phyloP scores from a whole-genome alignment of 1,140 invertebrate species.

The Cephus cinctus region DNA sequence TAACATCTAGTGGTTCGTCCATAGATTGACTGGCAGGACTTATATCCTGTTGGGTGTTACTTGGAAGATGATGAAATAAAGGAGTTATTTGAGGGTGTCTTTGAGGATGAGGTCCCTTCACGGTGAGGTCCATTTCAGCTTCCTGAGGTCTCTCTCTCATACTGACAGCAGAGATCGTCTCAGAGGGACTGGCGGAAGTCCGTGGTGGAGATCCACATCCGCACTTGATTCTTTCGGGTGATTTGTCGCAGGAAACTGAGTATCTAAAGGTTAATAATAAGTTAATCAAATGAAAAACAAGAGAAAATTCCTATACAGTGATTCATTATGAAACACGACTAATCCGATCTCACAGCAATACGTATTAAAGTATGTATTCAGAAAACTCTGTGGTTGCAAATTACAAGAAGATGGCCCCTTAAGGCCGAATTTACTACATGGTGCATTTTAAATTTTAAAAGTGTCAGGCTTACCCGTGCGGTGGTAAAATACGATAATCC shows the following conservation, averaged over 20 bases:
- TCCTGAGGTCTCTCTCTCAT: slow-evolving; percentile 47
- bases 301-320: background rate
- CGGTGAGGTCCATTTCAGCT: slow-evolving; percentile 51
- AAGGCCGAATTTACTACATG: too few relatives aligned
- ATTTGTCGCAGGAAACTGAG: slow-evolving; percentile 45
- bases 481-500: slow-evolving; percentile 45
- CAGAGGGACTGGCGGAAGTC: slow-evolving; percentile 38
- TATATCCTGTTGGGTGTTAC: slow-evolving; percentile 30
- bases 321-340: background rate
- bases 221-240: slow-evolving; percentile 45
- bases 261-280: slow-evolving; percentile 32
- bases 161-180: slow-evolving; percentile 27
- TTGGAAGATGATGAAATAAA: slow-evolving; percentile 41
- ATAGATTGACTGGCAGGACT: slow-evolving; percentile 35
- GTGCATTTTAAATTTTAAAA: too few relatives aligned
- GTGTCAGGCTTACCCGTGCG: slow-evolving; percentile 46
- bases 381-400: too few relatives aligned
- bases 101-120: slow-evolving; percentile 40
- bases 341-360: too few relatives aligned
- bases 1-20: slow-evolving; percentile 52
- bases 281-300: background rate
- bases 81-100: slow-evolving; percentile 37
- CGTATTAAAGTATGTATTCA: too few relatives aligned
- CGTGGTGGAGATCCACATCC: slow-evolving; percentile 47
- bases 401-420: too few relatives aligned